phyloP scores from a whole-genome alignment of 2,113 vertebrate species.

The Australoheros scitulus region DNA sequence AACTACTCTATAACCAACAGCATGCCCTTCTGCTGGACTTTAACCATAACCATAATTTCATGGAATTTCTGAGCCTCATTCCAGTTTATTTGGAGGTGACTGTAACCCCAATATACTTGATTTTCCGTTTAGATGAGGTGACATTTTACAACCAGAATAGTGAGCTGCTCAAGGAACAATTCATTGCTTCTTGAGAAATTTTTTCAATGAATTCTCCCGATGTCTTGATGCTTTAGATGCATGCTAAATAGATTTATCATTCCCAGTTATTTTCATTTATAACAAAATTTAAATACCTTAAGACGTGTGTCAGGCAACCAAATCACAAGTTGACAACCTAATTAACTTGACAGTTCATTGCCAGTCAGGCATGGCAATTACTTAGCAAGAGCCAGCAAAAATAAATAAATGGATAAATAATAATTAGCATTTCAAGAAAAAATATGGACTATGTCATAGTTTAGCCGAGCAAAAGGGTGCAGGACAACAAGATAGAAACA shows the following conservation, averaged over 20 bases:
- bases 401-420: neutral
- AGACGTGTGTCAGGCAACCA: neutral
- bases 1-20: neutral
- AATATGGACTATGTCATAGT: neutral
- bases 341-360: neutral
- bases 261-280: neutral
- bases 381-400: neutral
- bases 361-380: neutral
- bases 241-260: too few species aligned
- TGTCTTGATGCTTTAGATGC: too few species aligned
- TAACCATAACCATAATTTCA: conserved; percentile 8
- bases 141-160: neutral
- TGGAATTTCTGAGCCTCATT: neutral
- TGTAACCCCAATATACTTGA: neutral
- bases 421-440: neutral
- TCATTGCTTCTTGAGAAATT: too few species aligned
- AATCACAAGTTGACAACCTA: neutral
- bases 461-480: neutral
- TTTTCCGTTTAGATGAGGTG: neutral
- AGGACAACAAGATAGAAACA: neutral
- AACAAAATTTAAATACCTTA: neutral
- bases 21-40: neutral
- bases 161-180: neutral
- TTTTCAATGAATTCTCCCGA: neutral
- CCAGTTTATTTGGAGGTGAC: neutral